Percentiles rank a stretch among this genome's conserved stretches.
Conservation (phyloP, 53 echinoderm and acorn worm genomes). For the Stichopus horrens region DNA sequence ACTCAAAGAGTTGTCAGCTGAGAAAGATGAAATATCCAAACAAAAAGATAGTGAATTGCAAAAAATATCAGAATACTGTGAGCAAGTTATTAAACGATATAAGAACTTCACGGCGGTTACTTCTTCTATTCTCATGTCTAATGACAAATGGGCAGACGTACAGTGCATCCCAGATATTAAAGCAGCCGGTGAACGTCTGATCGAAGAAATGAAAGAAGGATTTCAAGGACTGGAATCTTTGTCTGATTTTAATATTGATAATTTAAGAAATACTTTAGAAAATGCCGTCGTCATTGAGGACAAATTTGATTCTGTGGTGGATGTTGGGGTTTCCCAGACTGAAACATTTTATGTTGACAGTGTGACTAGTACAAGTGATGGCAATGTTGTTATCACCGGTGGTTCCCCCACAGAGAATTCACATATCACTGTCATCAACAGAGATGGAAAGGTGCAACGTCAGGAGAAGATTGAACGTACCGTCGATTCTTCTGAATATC, state of each 20-base stretch:
- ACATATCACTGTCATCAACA: too few relatives aligned
- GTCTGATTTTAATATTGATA: background rate
- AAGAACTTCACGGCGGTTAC: background rate
- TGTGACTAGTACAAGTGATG: too few relatives aligned
- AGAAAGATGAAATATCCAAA: background rate
- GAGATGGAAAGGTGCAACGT: too few relatives aligned
- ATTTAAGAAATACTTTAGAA: background rate
- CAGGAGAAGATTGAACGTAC: too few relatives aligned
- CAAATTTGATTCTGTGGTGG: too few relatives aligned
- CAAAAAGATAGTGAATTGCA: background rate
- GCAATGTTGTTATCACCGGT: too few relatives aligned
- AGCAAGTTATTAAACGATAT: background rate
- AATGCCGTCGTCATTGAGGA: background rate
- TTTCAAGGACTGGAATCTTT: background rate
- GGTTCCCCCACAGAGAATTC: too few relatives aligned
- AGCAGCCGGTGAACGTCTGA: background rate
- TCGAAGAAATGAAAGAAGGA: background rate
- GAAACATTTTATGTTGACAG: too few relatives aligned
- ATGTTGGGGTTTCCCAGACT: too few relatives aligned
- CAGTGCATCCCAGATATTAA: background rate
- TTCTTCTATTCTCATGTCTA: background rate
- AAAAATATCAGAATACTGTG: background rate
- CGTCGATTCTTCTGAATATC: too few relatives aligned
- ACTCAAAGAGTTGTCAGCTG: background rate
- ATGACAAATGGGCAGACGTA: background rate